These are phyloP conservation scores for Zaprionus taronus DNA, from an alignment of 1,140 invertebrate species.

Conservation along the genomic window DNA sequence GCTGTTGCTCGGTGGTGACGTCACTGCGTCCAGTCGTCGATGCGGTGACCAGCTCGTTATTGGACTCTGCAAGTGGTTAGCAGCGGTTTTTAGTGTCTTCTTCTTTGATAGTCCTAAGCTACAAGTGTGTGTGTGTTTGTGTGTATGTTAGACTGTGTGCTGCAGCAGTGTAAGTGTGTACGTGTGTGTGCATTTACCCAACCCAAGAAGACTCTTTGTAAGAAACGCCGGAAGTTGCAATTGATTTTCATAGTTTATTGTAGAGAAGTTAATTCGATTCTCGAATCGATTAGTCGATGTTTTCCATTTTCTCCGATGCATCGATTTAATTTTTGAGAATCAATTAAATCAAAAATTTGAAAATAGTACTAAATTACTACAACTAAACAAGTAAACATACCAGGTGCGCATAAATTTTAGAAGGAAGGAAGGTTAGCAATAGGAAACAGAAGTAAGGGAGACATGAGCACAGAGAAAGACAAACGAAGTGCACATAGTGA, in stretches of 20 bases:
- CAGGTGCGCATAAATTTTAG: too few relatives aligned
- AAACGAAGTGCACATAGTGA: too few relatives aligned
- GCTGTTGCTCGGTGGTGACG: conserved; percentile 73
- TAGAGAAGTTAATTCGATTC: too few relatives aligned
- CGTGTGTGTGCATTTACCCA: conserved; percentile 14
- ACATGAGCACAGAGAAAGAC: too few relatives aligned
- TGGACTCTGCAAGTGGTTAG: conserved; percentile 69
- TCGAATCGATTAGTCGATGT: too few relatives aligned
- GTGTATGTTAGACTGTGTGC: conserved; percentile 21
- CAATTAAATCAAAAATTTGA: too few relatives aligned
- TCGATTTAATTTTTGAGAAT: too few relatives aligned
- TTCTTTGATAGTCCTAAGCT: conserved; percentile 2
- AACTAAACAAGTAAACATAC: too few relatives aligned
- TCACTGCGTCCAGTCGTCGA: conserved; percentile 77
- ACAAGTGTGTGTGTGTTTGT: conserved; percentile 19
- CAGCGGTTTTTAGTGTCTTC: conserved; percentile 63
- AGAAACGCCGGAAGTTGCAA: conserved; percentile 31
- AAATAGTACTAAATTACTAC: too few relatives aligned
- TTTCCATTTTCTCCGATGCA: too few relatives aligned
- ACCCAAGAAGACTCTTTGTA: conserved; percentile 32
- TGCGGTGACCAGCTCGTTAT: conserved; percentile 71
- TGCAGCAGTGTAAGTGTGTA: conserved; percentile 8
- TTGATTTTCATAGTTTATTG: conserved; percentile 70
- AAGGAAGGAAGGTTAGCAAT: too few relatives aligned
- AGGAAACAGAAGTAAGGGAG: too few relatives aligned